phyloP scores from a whole-genome alignment of 2,888 invertebrate species.

The Dynastes tityus region DNA sequence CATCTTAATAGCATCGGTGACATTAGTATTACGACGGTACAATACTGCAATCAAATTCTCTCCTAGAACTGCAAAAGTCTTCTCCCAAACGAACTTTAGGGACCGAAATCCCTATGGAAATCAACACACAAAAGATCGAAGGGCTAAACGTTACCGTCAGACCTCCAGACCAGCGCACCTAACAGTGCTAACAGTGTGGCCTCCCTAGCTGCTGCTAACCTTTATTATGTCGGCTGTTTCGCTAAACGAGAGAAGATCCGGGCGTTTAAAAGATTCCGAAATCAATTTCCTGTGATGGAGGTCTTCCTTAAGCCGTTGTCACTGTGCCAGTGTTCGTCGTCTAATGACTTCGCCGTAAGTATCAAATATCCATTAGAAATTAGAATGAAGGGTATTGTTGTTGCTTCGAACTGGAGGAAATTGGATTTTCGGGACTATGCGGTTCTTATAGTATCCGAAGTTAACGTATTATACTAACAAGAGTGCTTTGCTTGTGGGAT shows the following conservation, averaged over 20 bases:
- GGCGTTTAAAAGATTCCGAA: constrained; percentile 37
- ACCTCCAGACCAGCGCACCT: neutral
- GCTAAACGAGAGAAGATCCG: neutral
- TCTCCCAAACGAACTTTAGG: constrained; percentile 11
- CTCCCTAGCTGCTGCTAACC: constrained; percentile 17
- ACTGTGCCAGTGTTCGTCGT: constrained; percentile 3
- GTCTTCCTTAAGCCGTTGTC: constrained; percentile 33
- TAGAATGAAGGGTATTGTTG: constrained; percentile 36
- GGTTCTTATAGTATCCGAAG: constrained; percentile 11
- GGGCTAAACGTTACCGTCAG: neutral
- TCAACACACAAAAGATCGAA: constrained; percentile 13
- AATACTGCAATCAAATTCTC: constrained; percentile 22
- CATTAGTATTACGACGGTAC: constrained; percentile 19
- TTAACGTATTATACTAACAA: constrained; percentile 23
- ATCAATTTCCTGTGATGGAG: constrained; percentile 46
- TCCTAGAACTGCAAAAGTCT: neutral
- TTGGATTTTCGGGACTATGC: constrained; percentile 32
- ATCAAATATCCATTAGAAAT: constrained; percentile 44
- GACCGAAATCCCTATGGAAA: constrained; percentile 33
- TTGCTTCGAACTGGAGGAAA: constrained; percentile 30
- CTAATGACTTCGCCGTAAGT: constrained; percentile 28
- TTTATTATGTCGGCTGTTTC: constrained; percentile 24
- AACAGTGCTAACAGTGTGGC: neutral
- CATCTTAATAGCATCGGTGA: constrained; percentile 24
- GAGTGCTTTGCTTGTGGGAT: neutral